Evolutionary conservation across 2,113 vertebrate genomes (phyloP).

Genomic region (Lycaon pictus): DNA sequence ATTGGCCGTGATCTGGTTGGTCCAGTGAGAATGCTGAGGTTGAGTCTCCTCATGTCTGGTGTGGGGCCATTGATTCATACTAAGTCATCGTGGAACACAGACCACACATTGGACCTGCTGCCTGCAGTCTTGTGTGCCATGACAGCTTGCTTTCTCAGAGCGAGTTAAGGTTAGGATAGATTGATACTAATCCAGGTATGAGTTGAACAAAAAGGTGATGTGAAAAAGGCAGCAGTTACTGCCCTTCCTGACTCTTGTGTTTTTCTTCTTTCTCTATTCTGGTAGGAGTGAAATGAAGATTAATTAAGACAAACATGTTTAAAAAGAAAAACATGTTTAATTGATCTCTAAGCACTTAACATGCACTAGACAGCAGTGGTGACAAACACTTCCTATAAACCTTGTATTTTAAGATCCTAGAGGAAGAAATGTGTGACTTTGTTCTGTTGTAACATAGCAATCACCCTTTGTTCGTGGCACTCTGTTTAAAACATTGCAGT

Average conservation of each 20-base stretch:
- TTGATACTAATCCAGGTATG: background rate
- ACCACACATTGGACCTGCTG: background rate
- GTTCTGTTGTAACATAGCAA: background rate
- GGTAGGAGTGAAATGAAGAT: background rate
- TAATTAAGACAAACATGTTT: background rate
- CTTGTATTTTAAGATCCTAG: background rate
- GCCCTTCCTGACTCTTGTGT: background rate
- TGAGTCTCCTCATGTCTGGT: background rate
- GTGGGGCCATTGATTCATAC: background rate
- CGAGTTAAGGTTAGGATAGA: background rate
- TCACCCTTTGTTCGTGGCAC: background rate
- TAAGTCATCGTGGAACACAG: background rate
- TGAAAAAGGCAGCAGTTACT: background rate
- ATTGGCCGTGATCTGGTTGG: background rate
- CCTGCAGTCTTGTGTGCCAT: background rate
- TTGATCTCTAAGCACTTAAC: background rate
- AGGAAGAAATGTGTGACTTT: background rate
- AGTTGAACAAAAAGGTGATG: background rate
- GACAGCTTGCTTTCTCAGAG: background rate
- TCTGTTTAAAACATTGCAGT: background rate
- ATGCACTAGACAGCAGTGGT: background rate
- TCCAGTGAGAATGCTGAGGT: background rate
- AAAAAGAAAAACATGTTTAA: background rate
- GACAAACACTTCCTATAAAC: background rate
- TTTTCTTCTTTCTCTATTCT: background rate